Evolutionary conservation across 2,113 vertebrate genomes (phyloP), one percentile per base, ranked within the genome.

Genomic region (Phyllopteryx taeniolatus): DNA sequence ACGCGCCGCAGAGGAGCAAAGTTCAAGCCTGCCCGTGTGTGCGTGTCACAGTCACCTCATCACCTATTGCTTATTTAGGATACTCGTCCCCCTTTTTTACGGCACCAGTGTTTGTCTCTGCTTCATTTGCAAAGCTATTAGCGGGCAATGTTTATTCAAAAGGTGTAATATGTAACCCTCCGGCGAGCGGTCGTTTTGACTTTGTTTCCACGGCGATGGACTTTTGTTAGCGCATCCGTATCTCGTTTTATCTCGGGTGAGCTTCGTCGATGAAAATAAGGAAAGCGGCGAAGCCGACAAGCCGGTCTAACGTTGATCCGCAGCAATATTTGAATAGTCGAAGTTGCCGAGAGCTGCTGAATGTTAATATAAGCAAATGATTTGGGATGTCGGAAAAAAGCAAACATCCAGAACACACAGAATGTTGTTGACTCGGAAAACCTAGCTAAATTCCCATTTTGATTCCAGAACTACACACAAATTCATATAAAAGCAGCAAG

Each of bases 11-110:
- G 20, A 53, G 39, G 43, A 74, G 68, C 78, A 80, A 83, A 85
- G 80, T 83, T 73, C 73, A 78, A 49, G 22, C 6, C 27, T 31
- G 27, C 27, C 27, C 27, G 27, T 27, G 27, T 1, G 46, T 15
- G 44, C n/a, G 31, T 74, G 75, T 70, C 61, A 22, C 59, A 74
- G 53, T 59, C 68, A 57, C 64, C 63, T 33, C 11, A 12, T 79
- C 33, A 76, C 53, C 46, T 70, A 35, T 19, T 76, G 71, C 75
- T 83, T 78, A 74, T 74, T 67, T 68, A 31, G 74, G 70, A 63
- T 76, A 61, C 66, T 75, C 53, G 65, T 72, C 57, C 47, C 69
- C 65, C 44, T 31, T 42, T 82, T 87, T 81, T 79, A 83, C 64
- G 75, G 67, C 43, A 4, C 46, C 13, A 20, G 27, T 80, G 71